Conservation (phyloP, 2,888 invertebrate genomes). For the Listrodromus nycthemerus region DNA sequence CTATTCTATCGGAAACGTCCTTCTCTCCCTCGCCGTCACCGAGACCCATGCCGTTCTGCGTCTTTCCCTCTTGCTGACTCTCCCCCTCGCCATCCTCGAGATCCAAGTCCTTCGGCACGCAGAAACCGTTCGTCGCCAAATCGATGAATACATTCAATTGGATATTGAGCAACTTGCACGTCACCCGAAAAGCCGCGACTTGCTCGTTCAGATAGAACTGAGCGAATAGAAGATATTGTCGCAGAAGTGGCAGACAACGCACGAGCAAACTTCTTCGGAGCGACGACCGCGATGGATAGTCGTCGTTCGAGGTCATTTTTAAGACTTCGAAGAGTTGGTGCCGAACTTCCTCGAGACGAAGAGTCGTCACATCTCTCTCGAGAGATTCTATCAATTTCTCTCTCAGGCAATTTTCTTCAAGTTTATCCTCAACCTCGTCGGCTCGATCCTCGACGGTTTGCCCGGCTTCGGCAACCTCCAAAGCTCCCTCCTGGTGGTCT, state of each 20-base stretch:
- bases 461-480: constrained; percentile 76
- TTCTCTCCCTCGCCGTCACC: constrained; percentile 97
- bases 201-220: constrained; percentile 93
- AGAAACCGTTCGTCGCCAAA: constrained; percentile 94
- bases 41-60: constrained; percentile 92
- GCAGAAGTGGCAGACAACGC: constrained; percentile 89
- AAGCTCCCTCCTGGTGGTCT: constrained; percentile 82
- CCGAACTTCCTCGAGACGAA: constrained; percentile 86
- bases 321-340: constrained; percentile 78
- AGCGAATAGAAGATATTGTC: constrained; percentile 90
- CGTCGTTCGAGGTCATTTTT: constrained; percentile 68
- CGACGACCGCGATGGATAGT: constrained; percentile 37
- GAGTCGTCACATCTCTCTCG: constrained; percentile 86
- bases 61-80: constrained; percentile 86
- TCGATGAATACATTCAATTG: constrained; percentile 94
- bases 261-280: constrained; percentile 79
- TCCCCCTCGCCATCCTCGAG: constrained; percentile 87
- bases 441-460: constrained; percentile 80
- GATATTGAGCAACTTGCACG: constrained; percentile 93
- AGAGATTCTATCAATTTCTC: constrained; percentile 88
- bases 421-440: constrained; percentile 85
- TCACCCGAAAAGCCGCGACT: constrained; percentile 91
- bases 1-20: constrained; percentile 97
- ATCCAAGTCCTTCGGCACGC: constrained; percentile 94
- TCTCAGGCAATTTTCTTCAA: constrained; percentile 89